These are phyloP conservation scores for Drosophila anomalata DNA, from an alignment of 2,888 invertebrate species.

Conservation along the genomic window DNA sequence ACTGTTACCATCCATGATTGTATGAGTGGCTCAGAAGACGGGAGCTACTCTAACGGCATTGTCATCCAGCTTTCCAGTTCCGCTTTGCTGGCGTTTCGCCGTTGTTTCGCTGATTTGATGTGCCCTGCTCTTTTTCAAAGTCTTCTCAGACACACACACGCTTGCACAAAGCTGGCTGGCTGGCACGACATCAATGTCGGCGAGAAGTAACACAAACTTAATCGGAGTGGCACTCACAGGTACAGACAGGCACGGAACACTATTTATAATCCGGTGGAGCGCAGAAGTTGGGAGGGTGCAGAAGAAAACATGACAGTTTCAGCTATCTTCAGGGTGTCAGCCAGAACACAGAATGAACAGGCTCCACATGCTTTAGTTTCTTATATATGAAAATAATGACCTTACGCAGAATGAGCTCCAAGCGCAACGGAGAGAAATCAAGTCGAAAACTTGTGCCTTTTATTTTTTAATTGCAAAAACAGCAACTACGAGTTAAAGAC, in stretches of 20 bases:
- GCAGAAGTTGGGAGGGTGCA: constrained; percentile 12
- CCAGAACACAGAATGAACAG: neutral
- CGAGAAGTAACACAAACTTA: constrained; percentile 16
- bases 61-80: constrained; percentile 69
- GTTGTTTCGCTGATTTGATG: constrained; percentile 61
- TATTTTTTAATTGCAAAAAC: neutral
- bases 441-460: neutral
- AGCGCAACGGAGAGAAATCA: neutral
- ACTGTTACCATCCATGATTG: constrained; percentile 7
- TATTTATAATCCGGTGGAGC: constrained; percentile 33
- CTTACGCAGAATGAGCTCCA: neutral
- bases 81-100: constrained; percentile 77
- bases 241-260: constrained; percentile 28
- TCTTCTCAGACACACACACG: constrained; percentile 20
- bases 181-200: constrained; percentile 23
- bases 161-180: constrained; percentile 4
- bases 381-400: neutral
- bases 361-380: neutral
- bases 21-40: constrained; percentile 59
- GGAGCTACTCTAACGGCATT: constrained; percentile 71
- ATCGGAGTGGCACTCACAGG: constrained; percentile 46
- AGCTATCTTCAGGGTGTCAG: neutral
- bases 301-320: constrained; percentile 9
- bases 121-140: constrained; percentile 45
- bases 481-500: neutral